These are phyloP conservation scores for Asbolus verrucosus DNA, from an alignment of 1,140 invertebrate genomes.

Conservation along the genomic window DNA sequence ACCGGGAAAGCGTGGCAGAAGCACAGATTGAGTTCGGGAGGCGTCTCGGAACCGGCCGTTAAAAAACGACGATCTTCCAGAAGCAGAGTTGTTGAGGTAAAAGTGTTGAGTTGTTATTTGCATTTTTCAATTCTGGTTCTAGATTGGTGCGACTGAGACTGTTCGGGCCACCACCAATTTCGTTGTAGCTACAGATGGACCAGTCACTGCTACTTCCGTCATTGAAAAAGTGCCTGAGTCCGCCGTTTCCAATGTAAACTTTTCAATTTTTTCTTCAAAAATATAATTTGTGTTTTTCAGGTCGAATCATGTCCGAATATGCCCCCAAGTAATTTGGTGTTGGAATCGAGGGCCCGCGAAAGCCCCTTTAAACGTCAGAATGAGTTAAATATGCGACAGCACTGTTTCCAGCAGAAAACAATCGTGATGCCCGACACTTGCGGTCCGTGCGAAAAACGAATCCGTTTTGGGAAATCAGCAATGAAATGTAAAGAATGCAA, in stretches of 20 bases:
- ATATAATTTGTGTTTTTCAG: constrained; percentile 29
- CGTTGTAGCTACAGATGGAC: constrained; percentile 73
- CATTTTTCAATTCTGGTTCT: constrained; percentile 11
- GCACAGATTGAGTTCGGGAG: constrained; percentile 68
- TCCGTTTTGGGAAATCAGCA: constrained; percentile 82
- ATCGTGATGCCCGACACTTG: constrained; percentile 88
- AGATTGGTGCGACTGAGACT: constrained; percentile 69
- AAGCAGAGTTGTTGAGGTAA: constrained; percentile 66
- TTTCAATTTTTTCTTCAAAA: too few relatives aligned
- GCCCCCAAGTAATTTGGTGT: constrained; percentile 50
- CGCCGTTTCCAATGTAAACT: constrained; percentile 20
- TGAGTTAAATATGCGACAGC: constrained; percentile 63
- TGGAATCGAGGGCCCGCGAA: constrained; percentile 54
- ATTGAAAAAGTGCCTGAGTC: constrained; percentile 67
- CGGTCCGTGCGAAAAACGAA: constrained; percentile 84
- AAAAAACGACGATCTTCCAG: constrained; percentile 67
- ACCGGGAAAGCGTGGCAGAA: constrained; percentile 76
- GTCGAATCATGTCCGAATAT: constrained; percentile 17
- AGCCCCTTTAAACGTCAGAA: constrained; percentile 41
- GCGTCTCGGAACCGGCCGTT: constrained; percentile 62
- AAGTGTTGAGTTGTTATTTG: constrained; percentile 48
- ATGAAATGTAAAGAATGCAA: constrained; percentile 84
- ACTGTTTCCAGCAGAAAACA: constrained; percentile 85
- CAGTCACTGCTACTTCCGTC: constrained; percentile 75
- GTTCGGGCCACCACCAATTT: constrained; percentile 83